Conservation (phyloP, 2,113 vertebrate species). For the Candoia aspera region DNA sequence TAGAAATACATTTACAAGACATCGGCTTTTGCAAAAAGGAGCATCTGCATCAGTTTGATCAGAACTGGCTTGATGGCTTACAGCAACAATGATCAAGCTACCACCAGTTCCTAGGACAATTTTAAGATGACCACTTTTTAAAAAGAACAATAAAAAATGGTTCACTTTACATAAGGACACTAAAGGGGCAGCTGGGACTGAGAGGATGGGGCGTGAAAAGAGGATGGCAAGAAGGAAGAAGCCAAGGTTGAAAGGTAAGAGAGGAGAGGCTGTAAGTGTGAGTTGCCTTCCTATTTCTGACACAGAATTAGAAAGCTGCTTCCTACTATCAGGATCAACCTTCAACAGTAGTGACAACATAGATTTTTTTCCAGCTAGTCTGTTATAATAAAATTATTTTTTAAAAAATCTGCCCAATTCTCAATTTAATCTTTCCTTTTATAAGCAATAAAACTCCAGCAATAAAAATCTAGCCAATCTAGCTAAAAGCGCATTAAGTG, state of each 20-base stretch:
- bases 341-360: neutral
- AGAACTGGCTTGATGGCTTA: neutral
- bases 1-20: neutral
- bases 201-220: neutral
- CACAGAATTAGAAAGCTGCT: neutral
- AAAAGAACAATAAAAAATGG: neutral
- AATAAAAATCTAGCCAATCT: neutral
- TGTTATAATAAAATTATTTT: neutral
- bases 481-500: neutral
- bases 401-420: neutral
- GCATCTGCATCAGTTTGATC: neutral
- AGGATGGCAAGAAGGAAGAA: neutral
- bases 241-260: neutral
- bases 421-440: neutral
- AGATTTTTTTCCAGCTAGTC: neutral
- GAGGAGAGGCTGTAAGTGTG: neutral
- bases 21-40: neutral
- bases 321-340: neutral
- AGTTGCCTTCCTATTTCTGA: neutral
- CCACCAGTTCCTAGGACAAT: neutral
- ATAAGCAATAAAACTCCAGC: neutral
- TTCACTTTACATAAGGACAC: neutral
- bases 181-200: neutral
- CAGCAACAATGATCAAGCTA: neutral
- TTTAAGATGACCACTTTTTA: neutral